A percentile compares a stretch with the other conserved stretches of the same genome.
Conservation (phyloP, 2,113 vertebrate genomes). For the Bettongia penicillata region DNA sequence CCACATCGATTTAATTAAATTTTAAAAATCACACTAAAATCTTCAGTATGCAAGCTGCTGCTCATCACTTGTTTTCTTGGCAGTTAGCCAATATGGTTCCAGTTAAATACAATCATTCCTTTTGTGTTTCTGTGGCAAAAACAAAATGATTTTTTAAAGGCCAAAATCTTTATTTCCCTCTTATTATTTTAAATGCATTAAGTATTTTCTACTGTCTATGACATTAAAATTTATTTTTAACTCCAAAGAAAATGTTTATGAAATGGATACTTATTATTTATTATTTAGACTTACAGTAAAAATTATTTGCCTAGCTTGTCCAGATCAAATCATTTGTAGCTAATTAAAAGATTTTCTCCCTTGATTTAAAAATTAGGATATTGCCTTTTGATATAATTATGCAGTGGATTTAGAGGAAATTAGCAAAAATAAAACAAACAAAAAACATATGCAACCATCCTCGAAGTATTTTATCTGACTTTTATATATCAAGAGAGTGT, state of each 20-base stretch:
- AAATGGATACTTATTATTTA: not conserved
- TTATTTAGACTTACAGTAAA: not conserved
- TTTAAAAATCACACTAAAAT: not conserved
- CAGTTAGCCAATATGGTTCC: slow-evolving; percentile 33
- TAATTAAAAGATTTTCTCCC: not conserved
- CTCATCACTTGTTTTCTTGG: not conserved
- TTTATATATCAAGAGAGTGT: not conserved
- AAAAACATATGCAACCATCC: not conserved
- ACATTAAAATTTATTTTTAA: not conserved
- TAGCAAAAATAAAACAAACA: not conserved
- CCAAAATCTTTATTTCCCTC: not conserved
- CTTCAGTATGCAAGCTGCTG: not conserved
- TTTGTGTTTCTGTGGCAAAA: slow-evolving; percentile 6
- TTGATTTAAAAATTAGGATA: not conserved
- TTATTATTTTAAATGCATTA: not conserved
- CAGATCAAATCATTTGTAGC: not conserved
- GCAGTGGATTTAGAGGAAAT: not conserved
- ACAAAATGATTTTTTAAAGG: not conserved
- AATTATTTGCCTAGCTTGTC: not conserved
- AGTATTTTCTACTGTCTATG: not conserved
- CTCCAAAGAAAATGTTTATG: not conserved
- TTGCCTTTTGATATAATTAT: not conserved
- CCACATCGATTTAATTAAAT: not conserved
- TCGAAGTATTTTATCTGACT: not conserved
- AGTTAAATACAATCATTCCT: slow-evolving; percentile 3